Conservation (phyloP, 1,140 invertebrate genomes). For the roundworm (Caenorhabditis elegans) region WBcel235 BX284606.5:5183001-5183500, state of each 20-base stretch:
- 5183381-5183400: slow-evolving; percentile 27
- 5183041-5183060: neutral
- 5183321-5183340: neutral
- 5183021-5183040: slow-evolving; percentile 16
- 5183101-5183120: slow-evolving; percentile 3
- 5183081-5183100: neutral
- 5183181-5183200: neutral
- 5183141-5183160: neutral
- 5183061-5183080: slow-evolving; percentile 15
- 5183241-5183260: neutral
- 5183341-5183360: neutral
- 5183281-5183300: slow-evolving; percentile 20
- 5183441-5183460: slow-evolving; percentile 12
- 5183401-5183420: slow-evolving; percentile 17
- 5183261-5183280: too few relatives aligned
- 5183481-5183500: neutral
- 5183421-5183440: neutral
- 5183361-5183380: neutral
- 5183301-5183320: slow-evolving; percentile 30
- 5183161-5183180: neutral
- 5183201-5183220: neutral
- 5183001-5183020: neutral
- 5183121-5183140: neutral
- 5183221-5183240: neutral
- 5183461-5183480: slow-evolving; percentile 25